These are phyloP conservation scores for Protophormia terraenovae DNA, from an alignment of 2,888 invertebrate genomes.

Conservation along the genomic window DNA sequence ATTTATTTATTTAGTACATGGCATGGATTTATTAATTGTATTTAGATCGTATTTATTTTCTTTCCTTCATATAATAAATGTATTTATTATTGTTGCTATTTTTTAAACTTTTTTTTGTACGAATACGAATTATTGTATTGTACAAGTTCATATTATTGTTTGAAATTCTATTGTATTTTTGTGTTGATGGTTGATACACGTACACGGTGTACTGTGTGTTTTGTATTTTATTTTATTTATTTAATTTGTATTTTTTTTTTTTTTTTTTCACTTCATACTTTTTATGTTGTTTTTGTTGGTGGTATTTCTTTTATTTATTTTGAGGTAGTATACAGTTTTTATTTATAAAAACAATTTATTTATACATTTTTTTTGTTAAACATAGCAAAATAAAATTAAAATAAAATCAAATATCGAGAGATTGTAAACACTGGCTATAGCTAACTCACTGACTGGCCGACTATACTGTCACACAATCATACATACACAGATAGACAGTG, in stretches of 20 bases:
- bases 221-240: slow-evolving; percentile 43
- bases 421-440: slow-evolving; percentile 12
- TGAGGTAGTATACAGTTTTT: slow-evolving; percentile 32
- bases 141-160: slow-evolving; percentile 28
- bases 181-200: not conserved
- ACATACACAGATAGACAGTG: not conserved
- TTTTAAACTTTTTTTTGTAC: not conserved
- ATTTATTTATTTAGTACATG: slow-evolving; percentile 46
- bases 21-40: slow-evolving; percentile 44
- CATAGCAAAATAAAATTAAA: slow-evolving; percentile 39
- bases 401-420: slow-evolving; percentile 24
- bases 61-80: not conserved
- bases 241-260: slow-evolving; percentile 12
- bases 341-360: slow-evolving; percentile 44
- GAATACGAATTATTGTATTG: not conserved
- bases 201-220: not conserved
- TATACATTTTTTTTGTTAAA: slow-evolving; percentile 45
- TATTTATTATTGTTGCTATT: not conserved
- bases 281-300: slow-evolving; percentile 35
- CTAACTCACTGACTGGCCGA: not conserved
- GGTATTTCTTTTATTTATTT: slow-evolving; percentile 1
- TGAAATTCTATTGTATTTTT: slow-evolving; percentile 17
- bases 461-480: not conserved
- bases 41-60: slow-evolving; percentile 9
- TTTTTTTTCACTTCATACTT: not conserved